A percentile compares a stretch with the other conserved stretches of the same genome.
phyloP scores from a whole-genome alignment of 2,888 invertebrate species.

The Drosophila acutilabella region DNA sequence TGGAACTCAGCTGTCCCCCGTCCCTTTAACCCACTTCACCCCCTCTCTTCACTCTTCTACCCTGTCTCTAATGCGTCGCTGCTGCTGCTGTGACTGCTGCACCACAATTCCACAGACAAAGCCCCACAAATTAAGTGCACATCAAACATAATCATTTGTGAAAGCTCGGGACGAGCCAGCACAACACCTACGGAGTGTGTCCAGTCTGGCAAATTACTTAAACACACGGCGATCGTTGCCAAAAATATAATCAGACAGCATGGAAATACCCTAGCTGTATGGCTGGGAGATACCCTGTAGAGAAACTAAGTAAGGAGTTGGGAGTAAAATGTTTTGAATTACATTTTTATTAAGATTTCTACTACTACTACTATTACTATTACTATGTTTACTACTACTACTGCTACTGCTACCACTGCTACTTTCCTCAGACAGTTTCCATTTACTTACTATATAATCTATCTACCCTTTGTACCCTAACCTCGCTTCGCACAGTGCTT shows the following conservation, averaged over 20 bases:
- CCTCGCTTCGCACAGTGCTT: conserved; percentile 13
- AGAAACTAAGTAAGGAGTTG: neutral
- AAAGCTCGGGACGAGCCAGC: conserved; percentile 67
- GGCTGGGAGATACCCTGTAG: conserved; percentile 17
- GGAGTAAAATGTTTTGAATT: too few species aligned
- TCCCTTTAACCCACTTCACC: conserved; percentile 1
- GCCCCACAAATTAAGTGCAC: conserved; percentile 82
- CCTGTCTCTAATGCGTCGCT: conserved; percentile 65
- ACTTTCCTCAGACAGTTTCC: too few species aligned
- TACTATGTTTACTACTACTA: too few species aligned
- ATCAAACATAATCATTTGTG: conserved; percentile 84
- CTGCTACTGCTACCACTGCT: too few species aligned
- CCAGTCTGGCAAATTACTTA: conserved; percentile 74
- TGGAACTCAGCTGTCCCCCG: conserved; percentile 4
- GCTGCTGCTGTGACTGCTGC: conserved; percentile 14
- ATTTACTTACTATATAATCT: neutral
- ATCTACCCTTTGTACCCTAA: conserved; percentile 41
- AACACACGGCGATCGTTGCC: conserved; percentile 64
- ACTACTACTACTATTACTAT: too few species aligned
- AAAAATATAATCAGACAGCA: conserved; percentile 24
- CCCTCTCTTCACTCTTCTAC: neutral
- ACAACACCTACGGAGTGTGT: conserved; percentile 60
- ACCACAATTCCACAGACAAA: conserved; percentile 51
- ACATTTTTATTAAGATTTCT: too few species aligned
- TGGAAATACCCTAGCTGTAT: neutral